Percentiles rank a stretch among this genome's conserved stretches.
Conservation (phyloP, 2,797 vertebrate genomes). For the Arremon aurantiirostris region DNA sequence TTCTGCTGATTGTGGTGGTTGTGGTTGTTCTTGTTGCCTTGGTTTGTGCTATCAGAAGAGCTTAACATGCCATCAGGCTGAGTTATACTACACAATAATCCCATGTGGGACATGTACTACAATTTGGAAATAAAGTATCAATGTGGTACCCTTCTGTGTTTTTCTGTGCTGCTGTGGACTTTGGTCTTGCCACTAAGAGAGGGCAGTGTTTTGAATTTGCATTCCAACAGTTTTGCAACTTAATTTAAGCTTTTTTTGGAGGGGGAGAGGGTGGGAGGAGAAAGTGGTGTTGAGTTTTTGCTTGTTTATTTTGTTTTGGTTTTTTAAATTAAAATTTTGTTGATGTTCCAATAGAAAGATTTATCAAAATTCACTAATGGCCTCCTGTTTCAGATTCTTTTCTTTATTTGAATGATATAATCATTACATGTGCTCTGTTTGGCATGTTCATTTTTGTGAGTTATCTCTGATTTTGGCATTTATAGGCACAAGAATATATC, state of each 20-base stretch:
- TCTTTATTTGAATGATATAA: background rate
- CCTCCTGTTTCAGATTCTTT: background rate
- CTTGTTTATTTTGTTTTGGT: accelerated
- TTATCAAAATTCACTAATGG: background rate
- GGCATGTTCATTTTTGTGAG: background rate
- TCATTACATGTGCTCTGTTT: background rate
- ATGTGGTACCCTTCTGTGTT: background rate
- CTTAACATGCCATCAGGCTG: background rate
- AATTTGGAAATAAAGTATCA: background rate
- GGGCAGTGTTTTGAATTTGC: background rate
- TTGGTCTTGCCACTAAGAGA: background rate
- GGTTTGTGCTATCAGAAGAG: background rate
- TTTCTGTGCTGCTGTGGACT: background rate
- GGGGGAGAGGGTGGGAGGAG: accelerated
- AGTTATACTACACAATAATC: background rate
- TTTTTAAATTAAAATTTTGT: background rate
- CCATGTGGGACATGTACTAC: background rate
- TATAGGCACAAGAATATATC: slow-evolving; percentile 96
- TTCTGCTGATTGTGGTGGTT: background rate
- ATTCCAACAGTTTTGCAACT: background rate
- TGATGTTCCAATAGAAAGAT: background rate
- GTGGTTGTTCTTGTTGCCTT: background rate
- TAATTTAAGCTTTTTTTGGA: background rate
- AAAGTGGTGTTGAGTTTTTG: background rate
- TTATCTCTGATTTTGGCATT: background rate